phyloP scores from a whole-genome alignment of 2,113 vertebrate species.

The Pyxicephalus adspersus region DNA sequence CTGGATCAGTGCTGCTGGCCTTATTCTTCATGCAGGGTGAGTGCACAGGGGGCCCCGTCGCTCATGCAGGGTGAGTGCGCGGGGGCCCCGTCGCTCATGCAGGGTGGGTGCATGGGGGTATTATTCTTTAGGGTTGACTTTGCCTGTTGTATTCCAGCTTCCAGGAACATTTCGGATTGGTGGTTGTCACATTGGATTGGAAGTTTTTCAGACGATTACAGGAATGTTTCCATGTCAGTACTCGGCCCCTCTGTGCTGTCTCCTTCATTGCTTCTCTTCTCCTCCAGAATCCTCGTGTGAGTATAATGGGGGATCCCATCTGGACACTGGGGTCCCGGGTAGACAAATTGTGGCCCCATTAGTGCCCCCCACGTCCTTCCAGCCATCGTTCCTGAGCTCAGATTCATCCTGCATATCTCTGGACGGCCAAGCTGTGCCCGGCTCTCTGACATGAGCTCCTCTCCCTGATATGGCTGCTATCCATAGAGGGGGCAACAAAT shows the following conservation, averaged over 20 bases:
- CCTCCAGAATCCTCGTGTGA: conserved; percentile 73
- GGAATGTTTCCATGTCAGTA: conserved; percentile 63
- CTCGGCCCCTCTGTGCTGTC: conserved; percentile 57
- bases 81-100: neutral
- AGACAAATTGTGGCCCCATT: too few relatives aligned
- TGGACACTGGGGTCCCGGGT: neutral
- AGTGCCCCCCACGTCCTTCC: too few relatives aligned
- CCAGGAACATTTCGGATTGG: conserved; percentile 92
- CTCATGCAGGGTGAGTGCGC: conserved; percentile 81
- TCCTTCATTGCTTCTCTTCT: conserved; percentile 78
- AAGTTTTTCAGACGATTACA: conserved; percentile 67
- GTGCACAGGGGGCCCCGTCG: too few relatives aligned
- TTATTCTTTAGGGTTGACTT: neutral
- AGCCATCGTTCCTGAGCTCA: too few relatives aligned
- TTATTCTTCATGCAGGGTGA: conserved; percentile 95
- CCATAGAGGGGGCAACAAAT: too few relatives aligned
- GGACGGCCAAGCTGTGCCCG: too few relatives aligned
- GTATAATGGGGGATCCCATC: conserved; percentile 56
- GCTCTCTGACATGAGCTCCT: too few relatives aligned
- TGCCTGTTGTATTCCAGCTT: conserved; percentile 69
- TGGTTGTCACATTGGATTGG: conserved; percentile 98
- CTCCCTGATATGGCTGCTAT: too few relatives aligned
- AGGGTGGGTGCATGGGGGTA: conserved; percentile 64
- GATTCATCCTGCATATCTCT: too few relatives aligned
- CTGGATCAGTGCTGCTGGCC: conserved; percentile 76